Base-by-base conservation (phyloP, 2,888 invertebrate genomes). In the Drosophila percnosoma region DNA sequence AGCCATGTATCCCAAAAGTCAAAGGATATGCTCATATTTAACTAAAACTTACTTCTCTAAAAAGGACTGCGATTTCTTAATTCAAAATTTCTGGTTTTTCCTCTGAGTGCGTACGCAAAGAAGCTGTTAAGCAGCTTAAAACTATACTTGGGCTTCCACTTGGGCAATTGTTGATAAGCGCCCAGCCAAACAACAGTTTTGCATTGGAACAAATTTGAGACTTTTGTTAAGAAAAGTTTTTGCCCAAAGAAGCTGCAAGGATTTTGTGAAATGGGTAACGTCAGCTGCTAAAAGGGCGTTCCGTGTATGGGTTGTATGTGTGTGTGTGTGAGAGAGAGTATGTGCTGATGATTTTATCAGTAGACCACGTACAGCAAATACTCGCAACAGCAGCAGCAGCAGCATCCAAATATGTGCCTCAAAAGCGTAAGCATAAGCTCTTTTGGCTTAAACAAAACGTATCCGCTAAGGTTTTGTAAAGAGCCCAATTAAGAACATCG, bases 121-220 rank as follows among this genome's bases (percentile, higher is more conserved):
- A 82, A 84, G 87, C 80, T 79, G 83, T 90, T 89, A 89, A 89
- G 91, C 89, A 82, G 89, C 89, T 89, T 89, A 91, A 87, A 91
- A 89, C 88, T 89, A 83, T 89, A 80, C 89, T 84, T 73, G 73
- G 78, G 76, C 74, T 83, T 76, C 69, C 66, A 79, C 75, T 83
- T 83, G 87, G 83, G 64, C 88, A 87, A 85, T 90, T 89, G 82
- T 87, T 90, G 90, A 87, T 87, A 87, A 90, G 90, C 82, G 83
- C 82, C 73, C 86, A 87, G 76, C 87, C 87, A 80, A 86, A 84
- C 84, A 87, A 90, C 86, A 87, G 89, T 87, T 90, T 78, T 87
- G 82, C 87, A 84, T 88, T 88, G 75, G 67, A 84, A 90, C 87
- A 87, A 87, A 87, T 87, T 87, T 90, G 90, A 87, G 87, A 89